Conservation (phyloP, 2,113 vertebrate genomes). For the Melanotaenia duboulayi region DNA sequence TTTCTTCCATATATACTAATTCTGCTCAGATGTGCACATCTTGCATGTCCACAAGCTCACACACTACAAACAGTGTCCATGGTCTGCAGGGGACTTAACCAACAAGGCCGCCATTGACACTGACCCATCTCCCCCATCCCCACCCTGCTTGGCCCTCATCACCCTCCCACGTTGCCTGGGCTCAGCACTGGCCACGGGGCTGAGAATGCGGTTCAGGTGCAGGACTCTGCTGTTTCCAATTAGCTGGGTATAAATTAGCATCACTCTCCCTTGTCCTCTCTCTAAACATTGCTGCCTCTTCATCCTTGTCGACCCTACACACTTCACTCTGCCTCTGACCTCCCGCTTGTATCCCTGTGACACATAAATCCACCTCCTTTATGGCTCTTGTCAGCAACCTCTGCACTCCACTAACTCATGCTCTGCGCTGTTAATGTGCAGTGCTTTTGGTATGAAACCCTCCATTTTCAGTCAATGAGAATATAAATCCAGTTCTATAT, state of each 20-base stretch:
- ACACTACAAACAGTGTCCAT: conserved; percentile 39
- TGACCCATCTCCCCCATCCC: conserved; percentile 70
- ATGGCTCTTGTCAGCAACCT: conserved; percentile 76
- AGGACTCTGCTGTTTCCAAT: conserved; percentile 83
- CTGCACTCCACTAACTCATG: conserved; percentile 68
- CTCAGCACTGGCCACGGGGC: conserved; percentile 43
- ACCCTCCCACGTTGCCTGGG: conserved; percentile 73
- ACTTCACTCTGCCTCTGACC: conserved; percentile 77
- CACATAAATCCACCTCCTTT: conserved; percentile 81
- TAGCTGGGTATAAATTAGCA: conserved; percentile 82
- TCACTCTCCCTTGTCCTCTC: conserved; percentile 77
- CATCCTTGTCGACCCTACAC: conserved; percentile 78
- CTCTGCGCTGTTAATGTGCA: conserved; percentile 55
- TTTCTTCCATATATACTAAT: conserved; percentile 65
- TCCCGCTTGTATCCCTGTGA: conserved; percentile 55
- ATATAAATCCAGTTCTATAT: conserved; percentile 57
- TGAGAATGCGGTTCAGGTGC: conserved; percentile 82
- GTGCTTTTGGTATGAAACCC: conserved; percentile 59
- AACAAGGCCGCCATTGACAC: conserved; percentile 84
- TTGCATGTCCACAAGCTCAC: conserved; percentile 15
- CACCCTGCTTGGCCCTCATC: conserved; percentile 62
- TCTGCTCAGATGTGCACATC: conserved; percentile 45
- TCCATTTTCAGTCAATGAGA: conserved; percentile 61
- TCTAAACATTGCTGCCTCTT: conserved; percentile 83
- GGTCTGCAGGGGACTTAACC: conserved; percentile 64